Percentiles rank a stretch among this genome's conserved stretches.
Conservation (phyloP, 2,113 vertebrate species). For the Notothenia coriiceps region DNA sequence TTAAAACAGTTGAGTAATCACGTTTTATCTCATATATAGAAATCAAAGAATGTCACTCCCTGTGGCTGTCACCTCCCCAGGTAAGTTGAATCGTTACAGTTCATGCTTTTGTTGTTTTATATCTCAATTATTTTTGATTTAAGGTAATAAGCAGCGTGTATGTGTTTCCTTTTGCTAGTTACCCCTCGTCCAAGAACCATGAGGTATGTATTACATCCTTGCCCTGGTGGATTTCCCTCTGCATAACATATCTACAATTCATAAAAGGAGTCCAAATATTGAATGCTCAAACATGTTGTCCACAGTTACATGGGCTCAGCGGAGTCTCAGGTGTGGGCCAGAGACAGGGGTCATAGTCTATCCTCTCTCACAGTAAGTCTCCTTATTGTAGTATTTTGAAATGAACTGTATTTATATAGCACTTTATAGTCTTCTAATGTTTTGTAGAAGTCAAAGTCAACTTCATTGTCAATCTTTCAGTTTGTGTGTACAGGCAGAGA, state of each 20-base stretch:
- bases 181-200: constrained; percentile 81
- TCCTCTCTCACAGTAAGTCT: constrained; percentile 69
- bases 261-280: not conserved
- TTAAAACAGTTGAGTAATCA: not conserved
- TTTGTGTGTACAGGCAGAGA: too few relatives aligned
- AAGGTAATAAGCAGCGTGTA: not conserved
- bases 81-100: constrained; percentile 55
- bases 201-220: constrained; percentile 70
- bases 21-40: constrained; percentile 48
- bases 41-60: constrained; percentile 86
- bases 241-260: not conserved
- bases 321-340: constrained; percentile 69
- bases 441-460: too few relatives aligned
- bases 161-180: constrained; percentile 77
- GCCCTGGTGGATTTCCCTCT: not conserved
- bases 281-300: not conserved
- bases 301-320: constrained; percentile 65
- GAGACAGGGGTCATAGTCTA: constrained; percentile 60
- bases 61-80: constrained; percentile 89
- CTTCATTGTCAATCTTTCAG: too few relatives aligned
- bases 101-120: not conserved
- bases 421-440: too few relatives aligned
- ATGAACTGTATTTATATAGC: too few relatives aligned
- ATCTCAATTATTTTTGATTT: not conserved
- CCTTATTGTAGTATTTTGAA: not conserved